Evolutionary conservation across 2,797 vertebrate genomes (phyloP).

Genomic region (Myoxocephalus aenaeus): DNA sequence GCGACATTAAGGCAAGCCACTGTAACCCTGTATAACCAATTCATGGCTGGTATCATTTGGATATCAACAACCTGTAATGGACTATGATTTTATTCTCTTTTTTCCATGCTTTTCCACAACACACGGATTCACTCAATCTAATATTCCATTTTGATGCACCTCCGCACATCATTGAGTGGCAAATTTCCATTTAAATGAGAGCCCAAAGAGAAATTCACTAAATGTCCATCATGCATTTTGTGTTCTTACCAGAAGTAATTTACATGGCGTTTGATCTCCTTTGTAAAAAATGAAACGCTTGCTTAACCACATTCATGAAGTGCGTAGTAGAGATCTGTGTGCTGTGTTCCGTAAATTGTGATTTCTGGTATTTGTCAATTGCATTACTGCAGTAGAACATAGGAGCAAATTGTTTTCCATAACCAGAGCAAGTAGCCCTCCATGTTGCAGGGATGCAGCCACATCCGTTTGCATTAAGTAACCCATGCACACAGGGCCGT

Average conservation of each 20-base stretch:
- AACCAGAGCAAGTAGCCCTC: constrained; percentile 8
- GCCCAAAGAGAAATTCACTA: constrained; percentile 69
- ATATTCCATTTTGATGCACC: constrained; percentile 74
- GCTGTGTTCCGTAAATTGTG: constrained; percentile 55
- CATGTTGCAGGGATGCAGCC: constrained; percentile 8
- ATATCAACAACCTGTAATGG: constrained; percentile 59
- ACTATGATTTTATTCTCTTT: constrained; percentile 53
- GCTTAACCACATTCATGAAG: constrained; percentile 57
- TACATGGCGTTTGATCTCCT: constrained; percentile 74
- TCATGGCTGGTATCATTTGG: constrained; percentile 57
- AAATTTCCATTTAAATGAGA: constrained; percentile 82
- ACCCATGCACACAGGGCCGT: constrained; percentile 8
- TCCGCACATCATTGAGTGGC: constrained; percentile 69
- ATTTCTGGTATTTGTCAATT: constrained; percentile 42
- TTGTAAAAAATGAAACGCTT: constrained; percentile 62
- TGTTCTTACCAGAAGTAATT: constrained; percentile 69
- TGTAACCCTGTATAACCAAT: constrained; percentile 36
- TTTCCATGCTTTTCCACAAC: constrained; percentile 45
- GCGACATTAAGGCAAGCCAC: constrained; percentile 46
- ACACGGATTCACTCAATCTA: constrained; percentile 72
- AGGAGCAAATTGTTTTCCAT: constrained; percentile 27
- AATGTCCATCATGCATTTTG: constrained; percentile 71
- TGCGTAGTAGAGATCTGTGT: constrained; percentile 33
- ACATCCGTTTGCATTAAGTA: constrained; percentile 57
- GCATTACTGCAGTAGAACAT: constrained; percentile 14